A percentile compares a stretch with the other conserved stretches of the same genome.
Conservation (phyloP, 2,797 vertebrate genomes). For the Cygnus olor region DNA sequence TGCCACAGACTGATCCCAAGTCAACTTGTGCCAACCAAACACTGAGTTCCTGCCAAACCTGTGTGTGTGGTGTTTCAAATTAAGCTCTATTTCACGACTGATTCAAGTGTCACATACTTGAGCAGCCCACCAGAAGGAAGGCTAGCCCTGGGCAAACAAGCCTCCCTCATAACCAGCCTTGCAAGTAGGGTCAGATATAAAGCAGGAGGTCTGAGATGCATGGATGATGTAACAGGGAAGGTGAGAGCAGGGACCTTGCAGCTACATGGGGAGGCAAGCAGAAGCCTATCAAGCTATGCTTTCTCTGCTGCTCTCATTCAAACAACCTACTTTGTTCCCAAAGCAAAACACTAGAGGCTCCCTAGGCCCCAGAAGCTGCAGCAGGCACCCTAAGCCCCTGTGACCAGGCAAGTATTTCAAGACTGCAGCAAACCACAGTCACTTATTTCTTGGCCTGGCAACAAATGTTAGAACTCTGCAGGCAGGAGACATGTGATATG, state of each 20-base stretch:
- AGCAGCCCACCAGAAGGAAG: neutral
- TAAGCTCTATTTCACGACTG: neutral
- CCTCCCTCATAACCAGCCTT: neutral
- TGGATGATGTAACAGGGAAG: neutral
- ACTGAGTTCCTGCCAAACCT: neutral
- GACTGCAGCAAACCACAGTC: neutral
- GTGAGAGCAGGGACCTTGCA: neutral
- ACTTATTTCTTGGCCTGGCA: neutral
- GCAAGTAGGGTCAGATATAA: neutral
- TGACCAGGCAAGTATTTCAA: neutral
- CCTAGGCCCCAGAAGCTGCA: neutral
- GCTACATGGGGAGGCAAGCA: neutral
- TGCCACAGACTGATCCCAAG: neutral
- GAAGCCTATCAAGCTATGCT: neutral
- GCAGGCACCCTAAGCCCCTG: neutral
- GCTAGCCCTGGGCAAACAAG: neutral
- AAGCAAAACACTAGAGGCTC: neutral
- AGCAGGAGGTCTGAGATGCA: neutral
- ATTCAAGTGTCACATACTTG: neutral
- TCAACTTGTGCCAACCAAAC: neutral
- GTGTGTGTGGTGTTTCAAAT: accelerated
- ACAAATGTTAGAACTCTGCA: neutral
- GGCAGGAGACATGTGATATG: neutral
- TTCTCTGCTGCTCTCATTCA: neutral
- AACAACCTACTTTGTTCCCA: neutral